Evolutionary conservation across 2,113 vertebrate species (phyloP).

Genomic region (Poecilia latipinna): DNA sequence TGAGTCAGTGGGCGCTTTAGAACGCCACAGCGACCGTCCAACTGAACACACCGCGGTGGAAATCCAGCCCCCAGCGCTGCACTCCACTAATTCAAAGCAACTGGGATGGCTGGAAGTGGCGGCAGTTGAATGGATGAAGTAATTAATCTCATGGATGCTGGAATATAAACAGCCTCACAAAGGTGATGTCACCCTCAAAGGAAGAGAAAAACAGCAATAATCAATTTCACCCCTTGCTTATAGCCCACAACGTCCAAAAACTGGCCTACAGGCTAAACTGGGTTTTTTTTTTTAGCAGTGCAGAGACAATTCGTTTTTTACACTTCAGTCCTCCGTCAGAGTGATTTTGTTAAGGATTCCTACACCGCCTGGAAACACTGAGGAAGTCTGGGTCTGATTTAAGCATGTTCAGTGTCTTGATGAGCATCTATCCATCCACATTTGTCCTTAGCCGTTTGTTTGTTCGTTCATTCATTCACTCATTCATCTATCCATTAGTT

Average conservation of each 20-base stretch:
- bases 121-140: constrained; percentile 50
- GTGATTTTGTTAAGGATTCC: constrained; percentile 25
- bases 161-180: constrained; percentile 57
- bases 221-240: constrained; percentile 32
- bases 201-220: constrained; percentile 20
- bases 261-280: constrained; percentile 15
- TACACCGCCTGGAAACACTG: background rate
- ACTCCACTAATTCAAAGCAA: constrained; percentile 55
- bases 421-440: too few relatives aligned
- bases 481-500: too few relatives aligned
- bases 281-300: constrained; percentile 2
- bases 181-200: constrained; percentile 24
- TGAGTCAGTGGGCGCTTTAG: constrained; percentile 72
- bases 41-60: constrained; percentile 54
- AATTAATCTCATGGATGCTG: constrained; percentile 67
- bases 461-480: too few relatives aligned
- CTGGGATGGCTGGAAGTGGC: constrained; percentile 32
- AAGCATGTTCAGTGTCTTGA: too few relatives aligned
- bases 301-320: constrained; percentile 33
- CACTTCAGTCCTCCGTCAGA: constrained; percentile 10
- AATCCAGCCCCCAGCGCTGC: constrained; percentile 60
- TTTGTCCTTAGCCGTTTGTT: too few relatives aligned
- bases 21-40: constrained; percentile 58
- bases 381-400: too few relatives aligned
- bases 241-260: constrained; percentile 15